Evolutionary conservation across 2,888 invertebrate species (phyloP).

Genomic region (Latrodectus hesperus): DNA sequence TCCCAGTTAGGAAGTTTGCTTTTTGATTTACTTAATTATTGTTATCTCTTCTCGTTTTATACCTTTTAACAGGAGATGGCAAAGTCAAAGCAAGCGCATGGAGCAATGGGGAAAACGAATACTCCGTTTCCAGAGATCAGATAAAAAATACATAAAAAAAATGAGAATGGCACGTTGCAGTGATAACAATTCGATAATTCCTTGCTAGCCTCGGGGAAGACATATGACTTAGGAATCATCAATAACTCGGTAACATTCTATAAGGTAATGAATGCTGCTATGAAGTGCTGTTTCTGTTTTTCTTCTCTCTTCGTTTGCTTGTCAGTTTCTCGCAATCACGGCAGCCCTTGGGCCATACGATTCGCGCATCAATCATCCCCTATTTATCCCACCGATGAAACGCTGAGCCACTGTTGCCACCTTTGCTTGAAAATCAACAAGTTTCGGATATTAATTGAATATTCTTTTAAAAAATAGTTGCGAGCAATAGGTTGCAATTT

Average conservation of each 20-base stretch:
- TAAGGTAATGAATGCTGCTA: slow-evolving; percentile 56
- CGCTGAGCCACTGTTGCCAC: slow-evolving; percentile 57
- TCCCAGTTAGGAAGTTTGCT: not conserved
- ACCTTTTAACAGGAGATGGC: not conserved
- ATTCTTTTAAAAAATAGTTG: slow-evolving; percentile 20
- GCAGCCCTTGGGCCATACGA: slow-evolving; percentile 15
- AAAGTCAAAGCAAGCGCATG: not conserved
- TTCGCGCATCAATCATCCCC: slow-evolving; percentile 57
- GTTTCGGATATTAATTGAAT: slow-evolving; percentile 40
- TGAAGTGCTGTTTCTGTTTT: slow-evolving; percentile 44
- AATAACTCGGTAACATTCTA: slow-evolving; percentile 47
- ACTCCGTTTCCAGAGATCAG: slow-evolving; percentile 30
- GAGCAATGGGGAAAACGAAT: slow-evolving; percentile 25
- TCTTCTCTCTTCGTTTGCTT: slow-evolving; percentile 28
- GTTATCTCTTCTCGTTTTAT: not conserved
- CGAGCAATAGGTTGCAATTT: no score
- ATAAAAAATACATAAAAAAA: slow-evolving; percentile 25
- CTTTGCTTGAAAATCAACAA: slow-evolving; percentile 62
- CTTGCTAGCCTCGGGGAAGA: slow-evolving; percentile 43
- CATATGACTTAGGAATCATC: slow-evolving; percentile 48
- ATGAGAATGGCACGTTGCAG: slow-evolving; percentile 41
- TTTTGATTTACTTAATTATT: not conserved
- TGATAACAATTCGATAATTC: slow-evolving; percentile 67
- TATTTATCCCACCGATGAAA: slow-evolving; percentile 41
- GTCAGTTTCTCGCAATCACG: slow-evolving; percentile 38